A percentile compares a stretch with the other conserved stretches of the same genome.
Evolutionary conservation across 2,797 vertebrate genomes (phyloP).

Genomic region (Xerus rutilus): DNA sequence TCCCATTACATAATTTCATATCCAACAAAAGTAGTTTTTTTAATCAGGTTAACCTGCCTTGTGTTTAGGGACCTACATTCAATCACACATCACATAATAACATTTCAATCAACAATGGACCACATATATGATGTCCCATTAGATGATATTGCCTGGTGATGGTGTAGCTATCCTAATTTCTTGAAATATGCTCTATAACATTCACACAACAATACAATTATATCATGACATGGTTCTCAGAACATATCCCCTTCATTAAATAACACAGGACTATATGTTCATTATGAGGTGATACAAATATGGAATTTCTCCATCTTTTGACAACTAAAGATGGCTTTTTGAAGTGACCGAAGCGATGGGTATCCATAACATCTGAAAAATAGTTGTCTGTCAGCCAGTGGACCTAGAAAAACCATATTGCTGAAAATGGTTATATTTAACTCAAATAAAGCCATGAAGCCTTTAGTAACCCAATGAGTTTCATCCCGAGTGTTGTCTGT

Average conservation of each 20-base stretch:
- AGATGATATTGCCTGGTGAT: neutral
- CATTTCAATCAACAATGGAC: neutral
- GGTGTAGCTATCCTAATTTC: too few relatives aligned
- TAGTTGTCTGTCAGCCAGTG: neutral
- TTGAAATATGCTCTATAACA: neutral
- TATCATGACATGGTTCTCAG: neutral
- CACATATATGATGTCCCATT: neutral
- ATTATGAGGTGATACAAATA: conserved; percentile 24
- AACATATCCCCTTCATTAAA: neutral
- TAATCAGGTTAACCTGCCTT: conserved; percentile 22
- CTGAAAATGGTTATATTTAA: conserved; percentile 40
- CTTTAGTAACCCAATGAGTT: neutral
- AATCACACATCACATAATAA: neutral
- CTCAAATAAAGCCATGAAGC: conserved; percentile 28
- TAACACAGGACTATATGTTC: neutral
- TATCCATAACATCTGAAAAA: conserved; percentile 27
- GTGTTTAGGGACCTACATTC: neutral
- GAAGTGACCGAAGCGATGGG: neutral
- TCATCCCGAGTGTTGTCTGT: neutral
- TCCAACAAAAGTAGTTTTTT: conserved; percentile 21
- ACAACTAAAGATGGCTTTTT: neutral
- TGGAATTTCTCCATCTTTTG: conserved; percentile 17
- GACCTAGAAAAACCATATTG: neutral
- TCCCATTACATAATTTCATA: conserved; percentile 29
- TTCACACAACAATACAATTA: neutral